Evolutionary conservation across 2,888 invertebrate species (phyloP), one percentile per base, ranked within the genome.

Genomic region (Agriopis leucophaearia): DNA sequence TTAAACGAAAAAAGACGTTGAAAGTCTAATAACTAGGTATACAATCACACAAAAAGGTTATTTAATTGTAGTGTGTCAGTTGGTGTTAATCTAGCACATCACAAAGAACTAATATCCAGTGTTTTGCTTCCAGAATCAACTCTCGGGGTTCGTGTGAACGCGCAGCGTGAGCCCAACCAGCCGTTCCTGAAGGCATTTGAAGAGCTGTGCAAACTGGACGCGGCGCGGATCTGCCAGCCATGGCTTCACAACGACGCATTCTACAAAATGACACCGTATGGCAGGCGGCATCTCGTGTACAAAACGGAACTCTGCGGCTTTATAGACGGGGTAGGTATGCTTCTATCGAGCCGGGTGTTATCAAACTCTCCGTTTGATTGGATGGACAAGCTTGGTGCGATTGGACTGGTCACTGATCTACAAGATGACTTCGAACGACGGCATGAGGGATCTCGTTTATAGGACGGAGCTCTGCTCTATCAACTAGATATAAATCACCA

Each of bases 221-320:
- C 74, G 0, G 63, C 69, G 8, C 66, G 82, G 5, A 13, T 81
- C 6, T 75, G 69, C 35, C 73, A 76, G 44, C 81, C 81, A 0
- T 82, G 82, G 82, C 63, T 82, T 5, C 74, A 82, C 52, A 76
- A 54, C 12, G 77, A 81, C 16, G 18, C 73, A 0, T 13, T 82
- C 0, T 82, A 78, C 45, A 72, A 60, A 9, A 74, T 74, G 59
- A 69, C 76, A 7, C 71, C 76, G 0, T 8, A 59, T 0, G 74
- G 76, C 13, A 42, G 59, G 15, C 56, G 48, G n/a, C 56, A 76
- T 10, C 8, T 60, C 5, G 40, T 59, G 8, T 15, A 56, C 13
- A 76, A 60, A n/a, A 12, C 70, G 0, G 70, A 63, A 9, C 8
- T 80, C 8, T 78, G 75, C 65, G 57, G 63, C 5, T 81, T 81